Base-by-base conservation (phyloP, 2,113 vertebrate species). In the Campylorhamphus procurvoides region DNA sequence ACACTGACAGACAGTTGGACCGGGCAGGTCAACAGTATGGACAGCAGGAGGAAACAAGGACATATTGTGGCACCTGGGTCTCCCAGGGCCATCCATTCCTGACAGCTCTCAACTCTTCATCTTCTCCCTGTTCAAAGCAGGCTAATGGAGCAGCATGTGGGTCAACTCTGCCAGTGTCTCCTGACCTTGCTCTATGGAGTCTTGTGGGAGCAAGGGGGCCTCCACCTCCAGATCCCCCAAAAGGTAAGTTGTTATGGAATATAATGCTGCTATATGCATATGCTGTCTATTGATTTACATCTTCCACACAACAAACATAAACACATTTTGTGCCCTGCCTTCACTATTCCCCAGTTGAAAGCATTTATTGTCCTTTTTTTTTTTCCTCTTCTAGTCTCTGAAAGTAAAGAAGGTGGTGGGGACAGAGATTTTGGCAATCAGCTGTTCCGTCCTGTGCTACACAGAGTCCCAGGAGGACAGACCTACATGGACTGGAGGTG, bases 401-500 rank as follows among this genome's bases (percentile, higher is more conserved):
- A 80, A 69, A 14, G n/a, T 13, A 47, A 71, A 93, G 33, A 63
- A 16, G 25, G 8, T 18, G 22, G 17, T 44, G 27, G 23, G 35
- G 10, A 47, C 17, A 59, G 39, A 82, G 11, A 24, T 33, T 63
- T 29, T 60, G 6, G 9, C 19, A 60, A 62, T 18, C 2, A 5
- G 23, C 18, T 74, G 28, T 58, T 72, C 15, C 3, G n/a, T 79
- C 49, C 50, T 24, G 5, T 49, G 22, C 25, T 33, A 16, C 47
- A 22, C 2, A 16, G 18, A 22, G 33, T 44, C 11, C 14, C 44
- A 28, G n/a, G 16, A 79, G 10, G 9, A 49, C 5, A 16, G 40
- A 69, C 7, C 6, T 40, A 23, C 14, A 3, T 1, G 1, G 1
- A 37, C n/a, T 8, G 28, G 23, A 82, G 39, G 14, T 1, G 0